phyloP scores from a whole-genome alignment of 1,140 invertebrate species.

The Bombus breviceps region DNA sequence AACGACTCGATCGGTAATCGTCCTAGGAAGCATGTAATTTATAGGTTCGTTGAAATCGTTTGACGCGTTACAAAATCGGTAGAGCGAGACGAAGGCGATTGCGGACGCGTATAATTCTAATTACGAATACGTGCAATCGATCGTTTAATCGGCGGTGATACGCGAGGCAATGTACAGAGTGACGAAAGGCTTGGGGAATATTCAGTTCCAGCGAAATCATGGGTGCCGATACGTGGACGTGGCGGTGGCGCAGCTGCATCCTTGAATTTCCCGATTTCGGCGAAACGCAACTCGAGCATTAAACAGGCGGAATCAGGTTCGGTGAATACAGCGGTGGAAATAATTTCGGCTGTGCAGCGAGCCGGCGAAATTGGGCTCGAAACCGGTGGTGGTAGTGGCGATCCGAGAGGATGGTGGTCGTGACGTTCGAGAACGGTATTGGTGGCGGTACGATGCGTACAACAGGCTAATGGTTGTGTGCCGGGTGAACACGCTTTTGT shows the following conservation, averaged over 20 bases:
- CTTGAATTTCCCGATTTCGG: conserved; percentile 16
- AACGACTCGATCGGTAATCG: conserved; percentile 62
- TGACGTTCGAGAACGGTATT: conserved; percentile 52
- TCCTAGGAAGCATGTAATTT: conserved; percentile 58
- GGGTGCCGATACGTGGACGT: not conserved
- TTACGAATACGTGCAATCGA: not conserved
- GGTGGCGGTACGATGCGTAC: conserved; percentile 55
- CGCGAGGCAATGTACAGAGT: too few relatives aligned
- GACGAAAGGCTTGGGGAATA: not conserved
- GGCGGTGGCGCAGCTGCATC: not conserved
- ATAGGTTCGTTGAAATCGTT: conserved; percentile 52
- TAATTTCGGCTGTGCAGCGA: conserved; percentile 55
- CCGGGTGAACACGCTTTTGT: conserved; percentile 53
- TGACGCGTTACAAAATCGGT: not conserved
- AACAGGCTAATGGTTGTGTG: conserved; percentile 55
- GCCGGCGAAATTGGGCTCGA: conserved; percentile 59
- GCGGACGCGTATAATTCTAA: too few relatives aligned
- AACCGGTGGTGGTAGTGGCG: conserved; percentile 28
- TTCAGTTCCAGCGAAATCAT: not conserved
- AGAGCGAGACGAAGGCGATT: too few relatives aligned
- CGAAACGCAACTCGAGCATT: conserved; percentile 20
- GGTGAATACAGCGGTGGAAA: conserved; percentile 55
- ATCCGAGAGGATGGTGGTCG: conserved; percentile 27
- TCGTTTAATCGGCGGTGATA: not conserved
- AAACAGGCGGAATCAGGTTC: conserved; percentile 32